Conservation (phyloP, 2,113 vertebrate genomes). For the Pipra filicauda region DNA sequence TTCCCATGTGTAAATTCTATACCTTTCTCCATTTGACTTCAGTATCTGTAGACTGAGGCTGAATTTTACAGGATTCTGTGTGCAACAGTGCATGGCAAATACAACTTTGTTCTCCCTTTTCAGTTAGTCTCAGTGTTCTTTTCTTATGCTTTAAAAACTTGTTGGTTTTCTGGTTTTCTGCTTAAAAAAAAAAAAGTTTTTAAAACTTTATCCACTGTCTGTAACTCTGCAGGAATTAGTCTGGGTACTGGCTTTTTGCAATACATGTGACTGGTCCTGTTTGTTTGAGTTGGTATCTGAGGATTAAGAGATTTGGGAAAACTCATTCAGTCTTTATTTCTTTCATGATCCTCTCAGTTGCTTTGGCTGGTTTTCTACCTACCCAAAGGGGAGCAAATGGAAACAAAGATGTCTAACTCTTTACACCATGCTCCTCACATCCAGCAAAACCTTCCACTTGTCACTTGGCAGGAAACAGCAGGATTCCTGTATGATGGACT, state of each 20-base stretch:
- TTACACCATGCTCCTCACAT: not conserved
- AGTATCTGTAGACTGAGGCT: not conserved
- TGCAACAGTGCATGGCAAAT: not conserved
- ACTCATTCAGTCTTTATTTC: not conserved
- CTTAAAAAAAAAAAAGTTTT: not conserved
- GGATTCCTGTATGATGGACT: not conserved
- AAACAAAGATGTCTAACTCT: not conserved
- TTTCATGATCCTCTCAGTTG: not conserved
- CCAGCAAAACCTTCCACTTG: not conserved
- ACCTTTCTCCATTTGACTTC: not conserved
- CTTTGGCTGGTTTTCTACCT: not conserved
- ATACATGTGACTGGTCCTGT: not conserved
- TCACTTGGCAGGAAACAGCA: not conserved
- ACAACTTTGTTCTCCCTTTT: not conserved
- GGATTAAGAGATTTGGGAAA: slow-evolving; percentile 36
- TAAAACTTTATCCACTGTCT: not conserved
- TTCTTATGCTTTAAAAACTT: not conserved
- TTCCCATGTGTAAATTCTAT: not conserved
- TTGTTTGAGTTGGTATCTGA: slow-evolving; percentile 13
- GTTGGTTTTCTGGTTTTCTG: not conserved
- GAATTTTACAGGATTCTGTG: not conserved
- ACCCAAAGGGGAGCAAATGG: not conserved
- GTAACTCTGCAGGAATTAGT: not conserved
- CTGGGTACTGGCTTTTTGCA: not conserved
- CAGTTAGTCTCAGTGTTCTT: not conserved